Evolutionary conservation across 2,113 vertebrate genomes (phyloP).

Genomic region (Limnothrissa miodon): DNA sequence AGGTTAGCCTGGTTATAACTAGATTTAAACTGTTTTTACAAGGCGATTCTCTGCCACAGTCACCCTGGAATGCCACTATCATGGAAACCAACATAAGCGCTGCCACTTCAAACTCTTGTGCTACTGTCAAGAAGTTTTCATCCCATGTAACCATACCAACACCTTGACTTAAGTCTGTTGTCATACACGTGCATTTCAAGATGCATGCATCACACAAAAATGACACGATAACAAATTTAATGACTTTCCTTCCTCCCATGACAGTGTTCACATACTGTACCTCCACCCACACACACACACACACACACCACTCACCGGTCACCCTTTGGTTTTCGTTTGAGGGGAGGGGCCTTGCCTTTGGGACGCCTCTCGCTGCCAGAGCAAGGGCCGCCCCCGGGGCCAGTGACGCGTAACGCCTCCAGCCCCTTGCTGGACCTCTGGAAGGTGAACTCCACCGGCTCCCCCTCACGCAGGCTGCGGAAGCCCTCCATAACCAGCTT

Average conservation of each 20-base stretch:
- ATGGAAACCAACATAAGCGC: no score
- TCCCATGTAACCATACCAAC: no score
- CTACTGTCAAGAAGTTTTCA: no score
- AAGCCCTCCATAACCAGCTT: conserved; percentile 99
- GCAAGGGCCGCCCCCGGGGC: conserved; percentile 92
- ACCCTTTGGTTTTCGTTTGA: conserved; percentile 98
- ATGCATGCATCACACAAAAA: no score
- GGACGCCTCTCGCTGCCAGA: conserved; percentile 96
- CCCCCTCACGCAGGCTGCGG: conserved; percentile 98
- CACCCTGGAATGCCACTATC: no score
- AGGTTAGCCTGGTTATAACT: no score
- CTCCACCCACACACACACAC: neutral
- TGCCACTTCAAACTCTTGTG: no score
- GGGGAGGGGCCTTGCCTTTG: conserved; percentile 91
- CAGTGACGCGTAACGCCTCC: conserved; percentile 98
- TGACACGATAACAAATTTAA: conserved; percentile 25
- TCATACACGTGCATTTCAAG: no score
- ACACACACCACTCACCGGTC: conserved; percentile 81
- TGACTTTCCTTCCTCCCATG: conserved; percentile 18
- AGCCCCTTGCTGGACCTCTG: conserved; percentile 99
- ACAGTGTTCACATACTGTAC: neutral
- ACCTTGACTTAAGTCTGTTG: no score
- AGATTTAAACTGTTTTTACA: no score
- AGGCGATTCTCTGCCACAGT: no score
- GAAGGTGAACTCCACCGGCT: conserved; percentile 98